A percentile compares a stretch with the other conserved stretches of the same genome.
phyloP scores from a whole-genome alignment of 1,140 invertebrate species.

The Solen grandis region DNA sequence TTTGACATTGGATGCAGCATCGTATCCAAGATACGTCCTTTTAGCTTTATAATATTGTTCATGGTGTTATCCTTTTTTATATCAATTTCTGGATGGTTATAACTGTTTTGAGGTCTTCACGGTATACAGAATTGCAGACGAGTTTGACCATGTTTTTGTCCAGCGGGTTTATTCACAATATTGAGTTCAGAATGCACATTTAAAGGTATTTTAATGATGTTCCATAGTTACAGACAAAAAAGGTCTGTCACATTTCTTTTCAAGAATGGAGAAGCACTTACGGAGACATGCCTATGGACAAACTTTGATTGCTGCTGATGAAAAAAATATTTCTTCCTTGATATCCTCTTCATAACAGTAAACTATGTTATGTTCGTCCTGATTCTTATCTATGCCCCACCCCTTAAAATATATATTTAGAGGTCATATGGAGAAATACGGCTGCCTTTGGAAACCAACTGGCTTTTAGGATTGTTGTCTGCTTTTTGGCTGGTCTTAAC shows the following conservation, averaged over 20 bases:
- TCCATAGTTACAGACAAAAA: conserved; percentile 31
- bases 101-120: too few species aligned
- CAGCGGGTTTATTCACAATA: conserved; percentile 42
- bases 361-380: conserved; percentile 41
- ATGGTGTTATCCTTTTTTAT: too few species aligned
- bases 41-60: too few species aligned
- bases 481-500: conserved; percentile 27
- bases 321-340: conserved; percentile 17
- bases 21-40: too few species aligned
- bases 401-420: conserved; percentile 29
- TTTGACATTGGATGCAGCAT: too few species aligned
- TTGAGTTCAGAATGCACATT: conserved; percentile 45
- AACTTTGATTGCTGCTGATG: conserved; percentile 30
- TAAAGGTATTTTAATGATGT: conserved; percentile 31
- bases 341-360: conserved; percentile 36
- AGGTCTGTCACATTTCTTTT: conserved; percentile 34
- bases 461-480: conserved; percentile 20
- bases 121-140: conserved; percentile 18
- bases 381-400: conserved; percentile 39
- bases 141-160: conserved; percentile 26
- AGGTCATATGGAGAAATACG: conserved; percentile 42
- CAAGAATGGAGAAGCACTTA: conserved; percentile 28
- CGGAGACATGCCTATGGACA: conserved; percentile 10
- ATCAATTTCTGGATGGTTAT: too few species aligned
- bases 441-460: conserved; percentile 5